Evolutionary conservation across 2,797 vertebrate species (phyloP).

Genomic region (Clarias pachynema): DNA sequence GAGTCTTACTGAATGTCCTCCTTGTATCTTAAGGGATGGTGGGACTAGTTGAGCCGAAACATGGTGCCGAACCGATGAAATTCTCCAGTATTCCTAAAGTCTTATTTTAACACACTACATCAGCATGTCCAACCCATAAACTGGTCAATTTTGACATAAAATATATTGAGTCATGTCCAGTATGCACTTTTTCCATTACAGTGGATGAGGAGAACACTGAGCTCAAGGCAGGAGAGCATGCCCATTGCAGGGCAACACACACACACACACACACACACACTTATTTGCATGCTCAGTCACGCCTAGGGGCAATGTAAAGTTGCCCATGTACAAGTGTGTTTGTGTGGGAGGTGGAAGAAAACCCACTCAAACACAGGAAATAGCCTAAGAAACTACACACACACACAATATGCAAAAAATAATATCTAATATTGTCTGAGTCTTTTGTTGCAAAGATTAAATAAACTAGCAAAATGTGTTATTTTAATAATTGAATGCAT

Average conservation of each 20-base stretch:
- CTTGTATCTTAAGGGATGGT: background rate
- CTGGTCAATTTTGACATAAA: background rate
- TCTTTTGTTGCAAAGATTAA: background rate
- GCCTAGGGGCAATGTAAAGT: constrained; percentile 15
- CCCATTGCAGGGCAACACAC: background rate
- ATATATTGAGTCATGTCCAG: background rate
- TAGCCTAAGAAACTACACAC: background rate
- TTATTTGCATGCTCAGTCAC: constrained; percentile 24
- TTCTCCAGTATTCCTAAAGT: no score
- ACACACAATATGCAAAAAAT: background rate
- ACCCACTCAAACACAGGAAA: background rate
- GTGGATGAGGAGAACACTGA: background rate
- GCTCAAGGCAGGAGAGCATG: background rate
- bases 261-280: background rate
- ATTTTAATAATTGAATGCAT: background rate
- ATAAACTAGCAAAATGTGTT: background rate
- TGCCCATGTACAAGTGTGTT: background rate
- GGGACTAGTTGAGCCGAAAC: background rate
- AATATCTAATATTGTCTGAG: background rate
- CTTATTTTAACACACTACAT: background rate
- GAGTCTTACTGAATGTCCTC: background rate
- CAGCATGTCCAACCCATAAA: background rate
- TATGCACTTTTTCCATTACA: background rate
- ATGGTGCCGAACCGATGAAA: background rate
- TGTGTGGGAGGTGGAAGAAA: constrained; percentile 8